Conservation (phyloP, 2,888 invertebrate genomes). For the Crocallis elinguaria region DNA sequence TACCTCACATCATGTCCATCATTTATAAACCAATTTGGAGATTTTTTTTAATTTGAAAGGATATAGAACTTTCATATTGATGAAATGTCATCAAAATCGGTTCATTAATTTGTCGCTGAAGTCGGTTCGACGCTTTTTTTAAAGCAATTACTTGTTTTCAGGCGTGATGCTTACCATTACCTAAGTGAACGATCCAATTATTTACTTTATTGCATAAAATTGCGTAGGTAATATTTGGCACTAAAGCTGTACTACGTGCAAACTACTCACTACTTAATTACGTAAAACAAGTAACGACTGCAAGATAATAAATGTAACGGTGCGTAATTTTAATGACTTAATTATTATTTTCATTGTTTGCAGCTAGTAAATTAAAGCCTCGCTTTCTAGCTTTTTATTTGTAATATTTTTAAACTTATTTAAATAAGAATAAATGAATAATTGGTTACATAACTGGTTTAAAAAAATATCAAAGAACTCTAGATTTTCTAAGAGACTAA, state of each 20-base stretch:
- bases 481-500: not conserved
- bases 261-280: conserved; percentile 8
- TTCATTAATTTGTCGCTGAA: no score
- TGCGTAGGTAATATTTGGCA: not conserved
- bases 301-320: conserved; percentile 12
- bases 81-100: no score
- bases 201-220: not conserved
- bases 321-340: conserved; percentile 12
- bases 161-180: no score
- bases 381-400: conserved; percentile 20
- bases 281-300: not conserved
- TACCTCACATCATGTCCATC: no score
- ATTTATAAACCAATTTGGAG: no score
- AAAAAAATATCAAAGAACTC: not conserved
- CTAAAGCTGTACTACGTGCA: not conserved
- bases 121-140: no score
- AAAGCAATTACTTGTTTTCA: no score
- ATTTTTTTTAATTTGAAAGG: no score
- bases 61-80: no score
- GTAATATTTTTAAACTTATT: conserved; percentile 7
- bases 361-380: conserved; percentile 13
- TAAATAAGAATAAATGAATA: conserved; percentile 2
- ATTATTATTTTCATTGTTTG: conserved; percentile 14
- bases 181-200: no score
- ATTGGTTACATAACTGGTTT: not conserved